Base-by-base conservation (phyloP, 2,888 invertebrate species). In the Corbicula japonica region DNA sequence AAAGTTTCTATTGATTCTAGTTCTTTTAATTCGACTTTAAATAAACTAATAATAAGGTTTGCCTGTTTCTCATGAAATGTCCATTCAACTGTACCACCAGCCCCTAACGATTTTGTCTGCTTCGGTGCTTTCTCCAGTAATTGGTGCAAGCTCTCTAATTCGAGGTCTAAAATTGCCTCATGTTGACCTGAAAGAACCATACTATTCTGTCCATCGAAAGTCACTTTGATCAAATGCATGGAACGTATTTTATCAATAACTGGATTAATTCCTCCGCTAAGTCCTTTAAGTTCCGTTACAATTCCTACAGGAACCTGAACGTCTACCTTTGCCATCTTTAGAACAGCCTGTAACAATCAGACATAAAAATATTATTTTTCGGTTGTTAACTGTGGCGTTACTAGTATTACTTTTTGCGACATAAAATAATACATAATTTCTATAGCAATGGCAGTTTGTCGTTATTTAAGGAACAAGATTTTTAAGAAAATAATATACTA, bases 121-220 rank as follows among this genome's bases (percentile, higher is more conserved):
- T n/a, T n/a, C n/a, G n/a, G n/a, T n/a, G n/a, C n/a, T n/a, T n/a
- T n/a, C n/a, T n/a, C n/a, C n/a, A n/a, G n/a, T 18, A 72, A 10
- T 1, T 44, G n/a, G n/a, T n/a, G n/a, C n/a, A n/a, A n/a, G n/a
- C n/a, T 52, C 18, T 73, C 50, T 4, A 62, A 32, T n/a, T 58
- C 73, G 18, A 78, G 18, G 1, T 78, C 52, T 12, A 68, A 32
- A 34, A 73, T 62, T 12, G 56, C 50, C 0, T 30, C 8, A 35
- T 73, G 23, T 21, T 62, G 28, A 5, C 58, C 52, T n/a, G 0
- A 1, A 10, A 78, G 26, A 12, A 26, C 26, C n/a, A 78, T 34
- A 15, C 5, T 12, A 26, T 54, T 73, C n/a, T n/a, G n/a, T 0
- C 62, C 58, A 34, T 69, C 63, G 52, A 35, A 52, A 18, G 26